Evolutionary conservation across 2,888 invertebrate species (phyloP), one percentile per base, ranked within the genome.

Genomic region (Mesorhabditis belari): DNA sequence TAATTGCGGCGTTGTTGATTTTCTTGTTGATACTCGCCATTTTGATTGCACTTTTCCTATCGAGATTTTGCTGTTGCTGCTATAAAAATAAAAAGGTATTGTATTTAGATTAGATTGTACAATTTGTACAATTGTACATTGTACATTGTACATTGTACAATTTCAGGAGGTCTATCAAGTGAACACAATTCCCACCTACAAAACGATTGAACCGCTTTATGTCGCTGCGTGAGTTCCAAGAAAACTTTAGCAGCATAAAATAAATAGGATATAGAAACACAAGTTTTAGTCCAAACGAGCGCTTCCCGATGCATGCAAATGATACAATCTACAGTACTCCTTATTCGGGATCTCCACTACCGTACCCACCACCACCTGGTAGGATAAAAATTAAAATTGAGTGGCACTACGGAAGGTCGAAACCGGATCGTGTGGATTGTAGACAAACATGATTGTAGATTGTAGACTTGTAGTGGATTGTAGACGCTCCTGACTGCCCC

Each of bases 201-300:
- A 79, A 57, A 70, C 74, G 21, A 71, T 77, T 59, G 79, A 79
- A 53, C 79, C 79, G 2, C 69, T 79, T 35, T 79, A 79, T 61
- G 77, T 79, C 51, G 74, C 78, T 35, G 77, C 78, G 3, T 77
- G 77, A 23, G 70, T 73, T 26, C 61, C 64, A 66, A 68, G 49
- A 57, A 64, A 57, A 12, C 49, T 23, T 24, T 44, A 27, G 24
- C 12, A n/a, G 12, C n/a, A 17, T 35, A 17, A n/a, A 35, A 17
- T 35, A n/a, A 35, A 35, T 35, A 17, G n/a, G 12, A 17, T 35
- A 35, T 35, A n/a, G 12, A 17, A 17, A 35, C n/a, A 35, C 44
- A 35, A n/a, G 12, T 35, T 35, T 35, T 35, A 35, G 44, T n/a
- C 44, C 44, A 35, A 35, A 35, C n/a, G 44, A 35, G 44, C 44